Evolutionary conservation across 2,797 vertebrate genomes (phyloP).

Genomic region (Poecilia velifera): DNA sequence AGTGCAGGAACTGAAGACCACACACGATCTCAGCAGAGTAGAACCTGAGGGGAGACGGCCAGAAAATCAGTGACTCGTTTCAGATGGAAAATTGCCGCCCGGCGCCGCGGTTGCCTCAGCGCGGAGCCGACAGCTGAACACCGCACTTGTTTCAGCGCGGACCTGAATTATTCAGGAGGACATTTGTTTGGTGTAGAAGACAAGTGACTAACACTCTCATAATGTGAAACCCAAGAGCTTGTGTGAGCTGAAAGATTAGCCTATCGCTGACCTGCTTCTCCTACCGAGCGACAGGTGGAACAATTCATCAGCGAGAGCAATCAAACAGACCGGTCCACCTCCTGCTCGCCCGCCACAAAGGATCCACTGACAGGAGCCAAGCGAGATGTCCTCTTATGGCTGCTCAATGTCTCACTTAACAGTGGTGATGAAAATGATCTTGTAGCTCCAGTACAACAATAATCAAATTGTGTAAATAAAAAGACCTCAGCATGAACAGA

Average conservation of each 20-base stretch:
- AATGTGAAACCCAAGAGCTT: constrained; percentile 65
- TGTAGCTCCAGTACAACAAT: background rate
- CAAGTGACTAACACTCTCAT: constrained; percentile 69
- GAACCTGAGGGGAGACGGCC: constrained; percentile 82
- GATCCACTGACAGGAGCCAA: constrained; percentile 18
- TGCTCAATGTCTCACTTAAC: constrained; percentile 17
- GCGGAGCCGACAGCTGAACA: constrained; percentile 35
- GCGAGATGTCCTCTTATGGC: constrained; percentile 18
- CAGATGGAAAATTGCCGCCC: constrained; percentile 26
- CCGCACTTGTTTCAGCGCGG: constrained; percentile 44
- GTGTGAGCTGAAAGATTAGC: constrained; percentile 55
- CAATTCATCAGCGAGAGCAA: constrained; percentile 30
- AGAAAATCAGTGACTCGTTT: constrained; percentile 31
- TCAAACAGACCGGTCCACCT: constrained; percentile 13
- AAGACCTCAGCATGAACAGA: constrained; percentile 10
- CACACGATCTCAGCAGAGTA: constrained; percentile 96
- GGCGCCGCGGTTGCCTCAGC: constrained; percentile 6
- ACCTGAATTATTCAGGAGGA: constrained; percentile 74
- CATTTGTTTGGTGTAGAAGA: constrained; percentile 72
- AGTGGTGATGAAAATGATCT: constrained; percentile 8
- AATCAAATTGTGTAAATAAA: background rate
- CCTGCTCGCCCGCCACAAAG: constrained; percentile 27
- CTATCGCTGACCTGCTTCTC: constrained; percentile 59
- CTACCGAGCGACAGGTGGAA: constrained; percentile 52
- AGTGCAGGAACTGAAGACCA: constrained; percentile 95